Evolutionary conservation across 2,888 invertebrate genomes (phyloP).

Genomic region (Rhimphoctona megacephalus): DNA sequence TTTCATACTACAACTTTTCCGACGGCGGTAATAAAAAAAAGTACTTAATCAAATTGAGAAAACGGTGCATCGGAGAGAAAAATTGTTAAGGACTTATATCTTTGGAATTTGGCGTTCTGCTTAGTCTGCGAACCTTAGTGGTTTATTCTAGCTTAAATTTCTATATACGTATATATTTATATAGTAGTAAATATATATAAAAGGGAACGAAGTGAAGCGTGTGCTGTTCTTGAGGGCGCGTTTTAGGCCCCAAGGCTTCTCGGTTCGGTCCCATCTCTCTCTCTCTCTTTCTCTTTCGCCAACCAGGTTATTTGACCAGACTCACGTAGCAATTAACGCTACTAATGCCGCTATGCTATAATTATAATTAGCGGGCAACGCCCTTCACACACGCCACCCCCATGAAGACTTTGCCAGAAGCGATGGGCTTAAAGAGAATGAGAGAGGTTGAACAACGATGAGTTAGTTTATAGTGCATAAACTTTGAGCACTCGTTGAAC

Average conservation of each 20-base stretch:
- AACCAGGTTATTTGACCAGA: slow-evolving; percentile 80
- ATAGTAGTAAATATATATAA: slow-evolving; percentile 18
- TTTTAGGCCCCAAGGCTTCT: slow-evolving; percentile 54
- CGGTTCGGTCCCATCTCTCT: slow-evolving; percentile 37
- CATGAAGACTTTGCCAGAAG: slow-evolving; percentile 72
- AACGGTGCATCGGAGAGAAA: background rate
- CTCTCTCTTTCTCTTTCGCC: slow-evolving; percentile 36
- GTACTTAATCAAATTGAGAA: background rate
- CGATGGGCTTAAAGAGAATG: slow-evolving; percentile 28
- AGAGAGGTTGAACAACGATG: slow-evolving; percentile 5
- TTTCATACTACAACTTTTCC: background rate
- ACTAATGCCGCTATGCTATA: slow-evolving; percentile 83
- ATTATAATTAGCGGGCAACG: slow-evolving; percentile 84
- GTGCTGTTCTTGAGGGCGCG: slow-evolving; percentile 55
- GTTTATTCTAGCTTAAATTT: slow-evolving; percentile 1
- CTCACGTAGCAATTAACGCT: slow-evolving; percentile 84
- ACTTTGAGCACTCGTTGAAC: slow-evolving; percentile 33
- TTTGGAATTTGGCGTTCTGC: background rate
- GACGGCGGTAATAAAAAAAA: background rate
- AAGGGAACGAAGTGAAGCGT: slow-evolving; percentile 60
- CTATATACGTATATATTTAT: slow-evolving; percentile 18
- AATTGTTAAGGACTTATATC: background rate
- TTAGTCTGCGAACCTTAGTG: background rate
- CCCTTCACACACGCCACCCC: slow-evolving; percentile 82
- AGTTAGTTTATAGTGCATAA: slow-evolving; percentile 60